Conservation (phyloP, 2,888 invertebrate genomes). For the Philonicus albiceps region DNA sequence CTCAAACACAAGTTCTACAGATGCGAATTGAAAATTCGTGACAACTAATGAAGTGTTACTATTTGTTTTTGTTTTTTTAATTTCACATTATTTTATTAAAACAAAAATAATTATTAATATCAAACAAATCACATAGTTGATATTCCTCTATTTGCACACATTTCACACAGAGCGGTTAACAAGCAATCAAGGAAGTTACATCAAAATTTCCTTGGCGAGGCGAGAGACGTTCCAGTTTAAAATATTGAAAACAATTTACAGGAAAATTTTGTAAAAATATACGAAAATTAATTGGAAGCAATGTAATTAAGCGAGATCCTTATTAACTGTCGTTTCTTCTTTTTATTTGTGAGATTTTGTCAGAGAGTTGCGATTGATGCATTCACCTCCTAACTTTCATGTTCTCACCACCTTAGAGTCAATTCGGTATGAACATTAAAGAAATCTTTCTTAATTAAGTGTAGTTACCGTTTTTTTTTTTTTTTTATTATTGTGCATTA, state of each 20-base stretch:
- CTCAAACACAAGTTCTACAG: neutral
- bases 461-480: conserved; percentile 4
- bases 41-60: neutral
- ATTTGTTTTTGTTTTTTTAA: neutral
- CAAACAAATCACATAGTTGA: neutral
- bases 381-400: conserved; percentile 36
- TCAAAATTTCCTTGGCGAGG: neutral
- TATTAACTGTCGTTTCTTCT: conserved; percentile 2
- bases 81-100: neutral
- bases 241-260: neutral
- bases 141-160: conserved; percentile 3
- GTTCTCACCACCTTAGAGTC: conserved; percentile 29
- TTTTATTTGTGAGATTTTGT: conserved; percentile 23
- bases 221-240: neutral
- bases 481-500: neutral
- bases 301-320: neutral
- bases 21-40: neutral
- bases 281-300: conserved; percentile 1
- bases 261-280: neutral
- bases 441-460: neutral
- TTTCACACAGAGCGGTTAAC: neutral
- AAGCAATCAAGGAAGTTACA: conserved; percentile 14
- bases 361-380: conserved; percentile 18
- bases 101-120: neutral
- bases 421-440: conserved; percentile 31